phyloP scores from a whole-genome alignment of 2,113 vertebrate species.

The Gasterosteus aculeatus region DNA sequence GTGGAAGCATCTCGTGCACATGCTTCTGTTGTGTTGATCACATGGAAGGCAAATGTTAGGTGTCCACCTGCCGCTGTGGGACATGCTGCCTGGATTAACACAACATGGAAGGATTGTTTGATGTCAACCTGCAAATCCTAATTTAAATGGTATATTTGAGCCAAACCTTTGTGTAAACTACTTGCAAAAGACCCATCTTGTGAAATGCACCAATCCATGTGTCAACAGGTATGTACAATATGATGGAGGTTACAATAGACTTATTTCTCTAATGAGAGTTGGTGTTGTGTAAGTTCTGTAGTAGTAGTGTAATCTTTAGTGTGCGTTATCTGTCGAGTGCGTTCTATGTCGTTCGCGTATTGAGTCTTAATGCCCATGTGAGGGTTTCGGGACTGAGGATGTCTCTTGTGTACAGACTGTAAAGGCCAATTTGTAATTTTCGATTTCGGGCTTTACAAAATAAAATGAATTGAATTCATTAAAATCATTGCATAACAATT shows the following conservation, averaged over 20 bases:
- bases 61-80: background rate
- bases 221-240: background rate
- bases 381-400: no score
- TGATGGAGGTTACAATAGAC: background rate
- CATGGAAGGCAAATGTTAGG: background rate
- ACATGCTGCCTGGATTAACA: background rate
- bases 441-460: no score
- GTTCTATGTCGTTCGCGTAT: no score
- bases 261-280: background rate
- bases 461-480: no score
- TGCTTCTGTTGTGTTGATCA: background rate
- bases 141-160: conserved; percentile 7
- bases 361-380: no score
- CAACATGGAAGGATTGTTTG: background rate
- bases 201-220: background rate
- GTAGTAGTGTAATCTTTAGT: background rate
- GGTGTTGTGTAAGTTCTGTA: no score
- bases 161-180: background rate
- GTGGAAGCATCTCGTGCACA: background rate
- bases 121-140: conserved; percentile 1
- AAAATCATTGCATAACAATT: no score
- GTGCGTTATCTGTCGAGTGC: no score
- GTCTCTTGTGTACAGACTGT: no score
- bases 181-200: conserved; percentile 14
- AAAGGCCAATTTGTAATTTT: no score